Conservation (phyloP, 2,888 invertebrate genomes). For the Perizoma flavofasciatum region DNA sequence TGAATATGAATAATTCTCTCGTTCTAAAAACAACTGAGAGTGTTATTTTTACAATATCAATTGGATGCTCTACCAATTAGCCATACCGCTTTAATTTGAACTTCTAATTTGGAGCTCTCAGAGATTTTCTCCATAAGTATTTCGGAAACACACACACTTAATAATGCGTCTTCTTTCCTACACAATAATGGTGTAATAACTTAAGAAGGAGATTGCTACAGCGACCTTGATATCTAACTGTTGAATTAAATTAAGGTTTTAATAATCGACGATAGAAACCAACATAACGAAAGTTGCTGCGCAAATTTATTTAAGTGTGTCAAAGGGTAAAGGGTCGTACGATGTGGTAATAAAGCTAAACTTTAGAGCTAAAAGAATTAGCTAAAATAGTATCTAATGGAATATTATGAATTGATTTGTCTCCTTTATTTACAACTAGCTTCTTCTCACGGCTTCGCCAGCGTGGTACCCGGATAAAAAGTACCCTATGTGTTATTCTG, state of each 20-base stretch:
- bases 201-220: conserved; percentile 34
- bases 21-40: too few species aligned
- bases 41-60: too few species aligned
- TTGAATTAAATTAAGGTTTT: conserved; percentile 30
- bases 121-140: neutral
- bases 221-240: conserved; percentile 31
- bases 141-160: conserved; percentile 4
- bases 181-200: conserved; percentile 25
- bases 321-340: neutral
- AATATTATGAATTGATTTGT: too few species aligned
- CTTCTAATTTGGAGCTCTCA: too few species aligned
- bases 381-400: neutral
- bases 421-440: too few species aligned
- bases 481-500: too few species aligned
- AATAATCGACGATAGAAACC: conserved; percentile 19
- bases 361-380: neutral
- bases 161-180: conserved; percentile 24
- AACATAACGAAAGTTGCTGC: neutral
- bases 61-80: too few species aligned
- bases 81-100: too few species aligned
- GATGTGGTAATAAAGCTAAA: neutral
- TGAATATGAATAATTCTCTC: too few species aligned
- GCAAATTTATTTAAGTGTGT: neutral
- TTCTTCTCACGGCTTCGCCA: too few species aligned
- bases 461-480: too few species aligned